phyloP scores from a whole-genome alignment of 2,113 vertebrate genomes.

The Bufo bufo region DNA sequence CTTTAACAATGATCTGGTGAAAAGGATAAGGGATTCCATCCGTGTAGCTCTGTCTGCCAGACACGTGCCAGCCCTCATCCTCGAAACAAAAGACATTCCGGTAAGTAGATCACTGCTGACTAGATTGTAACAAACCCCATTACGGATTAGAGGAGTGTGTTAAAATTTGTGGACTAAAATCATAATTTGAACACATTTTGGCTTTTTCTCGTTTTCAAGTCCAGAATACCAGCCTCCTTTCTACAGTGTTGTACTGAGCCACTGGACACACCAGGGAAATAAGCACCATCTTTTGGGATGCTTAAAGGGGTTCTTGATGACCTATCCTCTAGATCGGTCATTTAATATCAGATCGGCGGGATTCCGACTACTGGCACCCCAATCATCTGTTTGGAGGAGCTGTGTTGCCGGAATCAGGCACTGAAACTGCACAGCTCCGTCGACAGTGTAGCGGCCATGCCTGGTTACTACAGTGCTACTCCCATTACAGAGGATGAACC shows the following conservation, averaged over 20 bases:
- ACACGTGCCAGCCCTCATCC: conserved; percentile 88
- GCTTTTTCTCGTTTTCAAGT: neutral
- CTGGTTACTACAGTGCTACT: too few species aligned
- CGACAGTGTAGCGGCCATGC: too few species aligned
- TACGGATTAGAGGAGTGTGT: neutral
- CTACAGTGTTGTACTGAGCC: neutral
- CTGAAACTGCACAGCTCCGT: too few species aligned
- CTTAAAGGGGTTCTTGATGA: neutral
- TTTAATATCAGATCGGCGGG: too few species aligned
- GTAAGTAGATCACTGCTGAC: conserved; percentile 70
- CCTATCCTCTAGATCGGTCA: too few species aligned
- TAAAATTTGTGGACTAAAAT: neutral
- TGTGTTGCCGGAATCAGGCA: too few species aligned
- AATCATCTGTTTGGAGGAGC: too few species aligned
- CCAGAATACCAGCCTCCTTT: neutral
- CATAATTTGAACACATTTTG: neutral
- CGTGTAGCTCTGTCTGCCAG: conserved; percentile 85
- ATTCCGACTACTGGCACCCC: too few species aligned
- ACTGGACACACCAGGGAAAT: neutral
- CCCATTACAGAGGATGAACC: too few species aligned
- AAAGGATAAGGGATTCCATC: conserved; percentile 79
- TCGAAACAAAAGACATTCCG: conserved; percentile 92
- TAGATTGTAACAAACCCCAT: neutral
- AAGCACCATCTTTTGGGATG: neutral
- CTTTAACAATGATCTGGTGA: conserved; percentile 78